A percentile compares a stretch with the other conserved stretches of the same genome.
phyloP scores from a whole-genome alignment of 2,888 invertebrate species.

The Polyommatus icarus region DNA sequence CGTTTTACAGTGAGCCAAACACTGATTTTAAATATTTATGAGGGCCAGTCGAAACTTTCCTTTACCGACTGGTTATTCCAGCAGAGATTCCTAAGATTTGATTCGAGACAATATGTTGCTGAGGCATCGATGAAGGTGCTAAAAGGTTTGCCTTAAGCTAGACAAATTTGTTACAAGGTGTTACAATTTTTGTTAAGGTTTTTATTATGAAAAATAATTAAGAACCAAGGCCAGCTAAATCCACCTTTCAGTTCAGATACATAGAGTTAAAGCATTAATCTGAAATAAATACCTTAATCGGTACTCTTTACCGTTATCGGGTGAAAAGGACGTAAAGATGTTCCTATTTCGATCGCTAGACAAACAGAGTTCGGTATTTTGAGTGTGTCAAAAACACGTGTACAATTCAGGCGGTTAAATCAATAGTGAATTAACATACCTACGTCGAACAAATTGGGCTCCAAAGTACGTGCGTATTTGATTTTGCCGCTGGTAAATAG shows the following conservation, averaged over 20 bases:
- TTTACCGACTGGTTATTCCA: not conserved
- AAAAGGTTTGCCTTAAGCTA: not conserved
- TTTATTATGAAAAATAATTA: no score
- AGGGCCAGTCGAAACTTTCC: not conserved
- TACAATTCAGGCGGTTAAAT: slow-evolving; percentile 26
- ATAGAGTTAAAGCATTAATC: no score
- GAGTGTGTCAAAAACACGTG: slow-evolving; percentile 28
- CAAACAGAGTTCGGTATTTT: not conserved
- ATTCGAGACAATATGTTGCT: not conserved
- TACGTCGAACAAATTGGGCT: slow-evolving; percentile 9
- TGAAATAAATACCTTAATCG: no score
- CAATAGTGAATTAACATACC: slow-evolving; percentile 29
- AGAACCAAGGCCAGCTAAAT: no score
- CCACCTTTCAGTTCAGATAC: no score
- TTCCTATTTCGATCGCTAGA: not conserved
- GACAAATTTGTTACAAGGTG: no score
- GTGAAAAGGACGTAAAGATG: no score
- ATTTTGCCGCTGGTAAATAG: slow-evolving; percentile 26
- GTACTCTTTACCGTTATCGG: no score
- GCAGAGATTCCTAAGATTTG: not conserved
- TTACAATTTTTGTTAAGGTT: no score
- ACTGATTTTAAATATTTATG: slow-evolving; percentile 19
- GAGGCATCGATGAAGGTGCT: not conserved
- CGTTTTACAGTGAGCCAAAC: not conserved
- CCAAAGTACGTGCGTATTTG: slow-evolving; percentile 30